These are phyloP conservation scores for Solenodon paradoxus DNA, from an alignment of 2,113 vertebrate species.

Conservation along the genomic window DNA sequence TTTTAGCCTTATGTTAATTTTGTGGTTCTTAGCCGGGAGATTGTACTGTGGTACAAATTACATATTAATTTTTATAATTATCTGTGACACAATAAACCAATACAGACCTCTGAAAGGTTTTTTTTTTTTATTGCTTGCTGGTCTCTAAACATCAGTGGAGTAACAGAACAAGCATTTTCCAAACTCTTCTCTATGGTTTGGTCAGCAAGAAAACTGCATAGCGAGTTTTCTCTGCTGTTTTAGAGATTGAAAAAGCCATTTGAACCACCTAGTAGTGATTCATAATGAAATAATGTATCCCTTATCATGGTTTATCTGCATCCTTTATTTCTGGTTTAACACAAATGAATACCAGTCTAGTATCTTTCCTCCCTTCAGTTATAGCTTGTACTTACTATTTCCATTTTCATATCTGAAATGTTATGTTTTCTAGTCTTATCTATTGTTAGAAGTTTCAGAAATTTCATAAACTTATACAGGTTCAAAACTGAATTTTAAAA, in stretches of 20 bases:
- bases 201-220: neutral
- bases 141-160: neutral
- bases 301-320: neutral
- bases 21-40: neutral
- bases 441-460: neutral
- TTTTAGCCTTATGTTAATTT: neutral
- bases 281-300: neutral
- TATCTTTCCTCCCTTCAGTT: neutral
- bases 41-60: neutral
- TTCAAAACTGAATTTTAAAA: neutral
- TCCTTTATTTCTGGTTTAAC: neutral
- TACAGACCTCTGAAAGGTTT: neutral
- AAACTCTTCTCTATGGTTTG: neutral
- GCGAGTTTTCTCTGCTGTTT: neutral
- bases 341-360: neutral
- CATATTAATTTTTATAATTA: constrained; percentile 6
- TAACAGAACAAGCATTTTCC: neutral
- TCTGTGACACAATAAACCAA: neutral
- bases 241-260: neutral
- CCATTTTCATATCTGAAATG: neutral
- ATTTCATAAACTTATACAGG: neutral
- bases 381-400: neutral
- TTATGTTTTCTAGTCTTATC: neutral
- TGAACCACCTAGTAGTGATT: neutral
- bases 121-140: neutral